These are phyloP conservation scores for Apomyelois bistriatella DNA, from an alignment of 2,888 invertebrate genomes.

Conservation along the genomic window DNA sequence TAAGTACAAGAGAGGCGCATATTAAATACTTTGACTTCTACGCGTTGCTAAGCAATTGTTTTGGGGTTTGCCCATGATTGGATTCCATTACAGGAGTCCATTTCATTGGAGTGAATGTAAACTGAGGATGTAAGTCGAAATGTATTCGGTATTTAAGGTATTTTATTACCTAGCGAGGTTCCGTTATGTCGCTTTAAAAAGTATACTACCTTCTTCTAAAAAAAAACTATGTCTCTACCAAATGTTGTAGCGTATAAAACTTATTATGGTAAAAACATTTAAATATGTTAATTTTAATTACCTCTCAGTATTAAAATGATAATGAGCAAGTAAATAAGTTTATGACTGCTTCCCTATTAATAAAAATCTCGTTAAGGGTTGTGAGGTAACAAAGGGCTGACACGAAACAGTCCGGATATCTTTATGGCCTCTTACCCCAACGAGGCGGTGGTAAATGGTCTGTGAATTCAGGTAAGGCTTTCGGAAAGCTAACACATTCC, in stretches of 20 bases:
- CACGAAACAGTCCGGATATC: slow-evolving; percentile 18
- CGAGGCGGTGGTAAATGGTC: slow-evolving; percentile 28
- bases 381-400: slow-evolving; percentile 14
- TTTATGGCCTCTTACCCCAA: slow-evolving; percentile 24
- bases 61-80: neutral
- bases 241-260: too few relatives aligned
- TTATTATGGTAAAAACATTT: too few relatives aligned
- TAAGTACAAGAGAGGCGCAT: neutral
- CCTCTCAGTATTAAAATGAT: neutral
- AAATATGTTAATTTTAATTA: too few relatives aligned
- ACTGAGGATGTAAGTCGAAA: neutral
- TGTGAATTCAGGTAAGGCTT: slow-evolving; percentile 25
- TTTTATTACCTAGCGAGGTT: too few relatives aligned
- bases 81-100: neutral
- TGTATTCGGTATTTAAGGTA: neutral
- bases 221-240: too few relatives aligned
- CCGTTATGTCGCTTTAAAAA: too few relatives aligned
- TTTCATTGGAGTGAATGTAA: neutral
- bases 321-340: neutral
- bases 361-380: slow-evolving; percentile 12
- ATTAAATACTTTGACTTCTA: neutral
- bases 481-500: slow-evolving; percentile 14
- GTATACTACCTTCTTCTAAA: too few relatives aligned
- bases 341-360: slow-evolving; percentile 4
- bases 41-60: slow-evolving; percentile 1